Evolutionary conservation across 2,113 vertebrate species (phyloP).

Genomic region (Nansenia antarctica): DNA sequence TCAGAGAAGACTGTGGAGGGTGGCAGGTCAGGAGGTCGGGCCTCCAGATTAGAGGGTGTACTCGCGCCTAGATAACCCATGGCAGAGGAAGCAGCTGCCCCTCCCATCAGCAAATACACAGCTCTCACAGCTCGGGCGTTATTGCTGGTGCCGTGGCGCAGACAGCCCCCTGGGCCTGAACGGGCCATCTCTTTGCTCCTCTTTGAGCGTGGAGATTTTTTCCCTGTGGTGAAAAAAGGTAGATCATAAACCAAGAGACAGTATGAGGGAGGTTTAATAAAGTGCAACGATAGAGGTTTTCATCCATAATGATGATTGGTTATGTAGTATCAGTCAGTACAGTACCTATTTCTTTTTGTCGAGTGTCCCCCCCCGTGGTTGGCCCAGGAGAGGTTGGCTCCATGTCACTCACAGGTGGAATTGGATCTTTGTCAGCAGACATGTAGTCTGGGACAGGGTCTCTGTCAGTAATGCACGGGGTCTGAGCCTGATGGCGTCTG

Average conservation of each 20-base stretch:
- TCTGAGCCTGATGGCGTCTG: slow-evolving; percentile 55
- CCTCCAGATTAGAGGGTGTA: slow-evolving; percentile 55
- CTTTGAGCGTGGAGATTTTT: not conserved
- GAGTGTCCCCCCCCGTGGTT: not conserved
- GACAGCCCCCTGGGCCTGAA: slow-evolving; percentile 58
- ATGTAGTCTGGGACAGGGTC: slow-evolving; percentile 61
- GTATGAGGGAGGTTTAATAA: no score
- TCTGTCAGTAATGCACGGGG: slow-evolving; percentile 54
- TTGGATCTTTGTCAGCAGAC: slow-evolving; percentile 61
- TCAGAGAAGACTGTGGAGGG: slow-evolving; percentile 69
- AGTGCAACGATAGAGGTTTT: no score
- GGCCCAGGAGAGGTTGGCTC: no score
- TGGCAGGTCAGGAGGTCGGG: slow-evolving; percentile 57
- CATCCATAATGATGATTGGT: no score
- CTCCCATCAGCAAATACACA: slow-evolving; percentile 80
- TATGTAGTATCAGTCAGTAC: no score
- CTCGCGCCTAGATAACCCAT: slow-evolving; percentile 76
- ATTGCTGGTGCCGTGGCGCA: slow-evolving; percentile 75
- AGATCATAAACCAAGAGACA: no score
- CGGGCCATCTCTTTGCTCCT: not conserved
- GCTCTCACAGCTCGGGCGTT: slow-evolving; percentile 70
- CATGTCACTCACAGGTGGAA: slow-evolving; percentile 48
- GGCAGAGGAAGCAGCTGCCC: slow-evolving; percentile 76
- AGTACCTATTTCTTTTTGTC: not conserved
- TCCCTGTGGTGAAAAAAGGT: not conserved